A percentile compares a stretch with the other conserved stretches of the same genome.
phyloP scores from a whole-genome alignment of 2,888 invertebrate genomes.

The Zygaena filipendulae region DNA sequence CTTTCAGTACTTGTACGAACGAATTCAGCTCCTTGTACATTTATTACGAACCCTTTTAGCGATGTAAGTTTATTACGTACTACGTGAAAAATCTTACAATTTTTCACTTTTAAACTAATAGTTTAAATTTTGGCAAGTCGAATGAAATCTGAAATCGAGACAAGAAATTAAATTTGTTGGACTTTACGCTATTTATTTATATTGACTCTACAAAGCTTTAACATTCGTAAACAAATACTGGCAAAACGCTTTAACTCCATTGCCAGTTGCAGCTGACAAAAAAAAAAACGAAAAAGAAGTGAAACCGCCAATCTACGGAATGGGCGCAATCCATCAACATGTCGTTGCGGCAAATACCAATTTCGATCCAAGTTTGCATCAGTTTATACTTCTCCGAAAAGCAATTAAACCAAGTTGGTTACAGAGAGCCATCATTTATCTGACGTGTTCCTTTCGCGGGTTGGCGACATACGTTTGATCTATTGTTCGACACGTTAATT shows the following conservation, averaged over 20 bases:
- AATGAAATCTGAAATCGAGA: no score
- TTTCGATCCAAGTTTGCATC: constrained; percentile 32
- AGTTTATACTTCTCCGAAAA: constrained; percentile 19
- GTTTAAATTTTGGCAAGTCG: no score
- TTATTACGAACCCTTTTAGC: constrained; percentile 25
- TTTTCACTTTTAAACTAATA: no score
- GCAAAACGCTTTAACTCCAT: constrained; percentile 1
- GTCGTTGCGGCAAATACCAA: constrained; percentile 32
- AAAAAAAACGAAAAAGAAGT: constrained; percentile 19
- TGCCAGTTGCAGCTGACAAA: constrained; percentile 11
- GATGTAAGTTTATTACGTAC: no score
- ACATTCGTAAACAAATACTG: constrained; percentile 3
- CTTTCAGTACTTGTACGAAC: constrained; percentile 29
- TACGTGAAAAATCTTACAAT: no score
- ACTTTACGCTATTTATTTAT: no score
- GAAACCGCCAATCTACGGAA: constrained; percentile 48
- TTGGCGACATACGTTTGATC: no score
- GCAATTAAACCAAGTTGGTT: constrained; percentile 34
- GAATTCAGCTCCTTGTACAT: constrained; percentile 31
- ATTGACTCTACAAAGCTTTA: no score
- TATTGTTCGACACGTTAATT: no score
- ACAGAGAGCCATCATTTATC: no score
- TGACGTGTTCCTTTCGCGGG: no score
- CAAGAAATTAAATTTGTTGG: no score
- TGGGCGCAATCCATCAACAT: constrained; percentile 42